Evolutionary conservation across 2,888 invertebrate genomes (phyloP).

Genomic region (Spodoptera littoralis): DNA sequence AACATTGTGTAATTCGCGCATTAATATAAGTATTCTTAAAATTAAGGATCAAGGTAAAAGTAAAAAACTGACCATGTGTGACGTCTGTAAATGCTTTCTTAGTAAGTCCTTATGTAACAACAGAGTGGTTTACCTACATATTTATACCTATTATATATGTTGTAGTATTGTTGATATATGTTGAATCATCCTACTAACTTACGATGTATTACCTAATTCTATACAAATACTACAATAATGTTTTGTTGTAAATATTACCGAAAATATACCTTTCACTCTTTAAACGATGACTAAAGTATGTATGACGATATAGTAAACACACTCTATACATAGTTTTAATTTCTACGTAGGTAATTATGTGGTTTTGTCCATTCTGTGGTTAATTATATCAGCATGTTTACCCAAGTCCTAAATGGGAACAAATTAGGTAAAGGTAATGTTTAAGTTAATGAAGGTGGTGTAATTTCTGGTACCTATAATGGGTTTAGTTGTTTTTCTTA

Average conservation of each 20-base stretch:
- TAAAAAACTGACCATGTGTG: constrained; percentile 3
- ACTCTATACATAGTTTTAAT: background rate
- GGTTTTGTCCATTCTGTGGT: too few species aligned
- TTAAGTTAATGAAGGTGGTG: too few species aligned
- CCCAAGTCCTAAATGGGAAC: too few species aligned
- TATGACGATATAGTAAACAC: too few species aligned
- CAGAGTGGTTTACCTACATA: background rate
- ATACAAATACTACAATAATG: constrained; percentile 14
- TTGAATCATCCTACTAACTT: constrained; percentile 9
- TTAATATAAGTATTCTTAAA: too few species aligned
- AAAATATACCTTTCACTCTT: constrained; percentile 2
- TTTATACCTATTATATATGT: background rate
- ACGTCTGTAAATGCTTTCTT: background rate
- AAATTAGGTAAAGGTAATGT: too few species aligned
- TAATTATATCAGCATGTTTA: too few species aligned
- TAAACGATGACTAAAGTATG: constrained; percentile 11
- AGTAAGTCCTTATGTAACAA: constrained; percentile 16
- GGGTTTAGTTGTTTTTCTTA: too few species aligned
- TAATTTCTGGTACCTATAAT: too few species aligned
- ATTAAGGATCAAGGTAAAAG: background rate
- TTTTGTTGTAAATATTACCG: background rate
- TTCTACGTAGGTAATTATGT: background rate
- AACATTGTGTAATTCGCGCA: too few species aligned
- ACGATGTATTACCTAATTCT: constrained; percentile 27
- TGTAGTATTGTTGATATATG: background rate